Evolutionary conservation across 2,113 vertebrate genomes (phyloP), one percentile per base, ranked within the genome.

Genomic region (Acanthochromis polyacanthus): DNA sequence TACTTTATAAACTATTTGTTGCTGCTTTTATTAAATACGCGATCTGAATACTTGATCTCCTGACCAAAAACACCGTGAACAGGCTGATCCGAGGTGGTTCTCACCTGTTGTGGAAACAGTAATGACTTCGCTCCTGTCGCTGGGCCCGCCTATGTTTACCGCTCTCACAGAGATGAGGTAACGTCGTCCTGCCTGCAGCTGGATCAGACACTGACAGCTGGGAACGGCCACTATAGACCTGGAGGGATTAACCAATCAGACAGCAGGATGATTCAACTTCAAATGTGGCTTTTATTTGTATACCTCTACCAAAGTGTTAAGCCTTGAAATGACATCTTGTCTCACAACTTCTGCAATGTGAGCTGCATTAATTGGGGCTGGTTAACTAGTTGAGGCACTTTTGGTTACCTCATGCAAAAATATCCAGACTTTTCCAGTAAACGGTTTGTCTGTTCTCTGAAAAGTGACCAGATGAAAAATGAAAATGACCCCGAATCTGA

Each of bases 141-240:
- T 99, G 71, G 94, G 90, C 1, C 98, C 98, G 0, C 96, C 98
- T n/a, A 96, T 84, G 75, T 97, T 99, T 53, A 98, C 90, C 2
- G 97, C 97, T 77, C 94, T 94, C 75, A 99, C 95, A 22, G 84
- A 94, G 81, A 99, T 92, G 67, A 11, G 61, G 88, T 98, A 99
- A 56, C 59, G 83, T 36, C 90, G 93, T 57, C 73, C 61, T 5
- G 96, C 89, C 90, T 97, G 95, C 86, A 99, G 95, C 85, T 96
- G 96, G 83, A 98, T 94, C 71, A 98, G 80, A 85, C 95, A 92
- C 95, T 98, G 96, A 1, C 97, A 98, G 82, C 95, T 95, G 20
- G 98, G 98, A 73, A 99, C 96, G 3, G 97, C 98, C 30, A 98
- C 96, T 1, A 99, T 89, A 1, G 95, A 97, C 83, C 98, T 99